Percentiles rank a stretch among this genome's conserved stretches.
Evolutionary conservation across 1,140 invertebrate species (phyloP).

Genomic region (Lucilia cuprina): DNA sequence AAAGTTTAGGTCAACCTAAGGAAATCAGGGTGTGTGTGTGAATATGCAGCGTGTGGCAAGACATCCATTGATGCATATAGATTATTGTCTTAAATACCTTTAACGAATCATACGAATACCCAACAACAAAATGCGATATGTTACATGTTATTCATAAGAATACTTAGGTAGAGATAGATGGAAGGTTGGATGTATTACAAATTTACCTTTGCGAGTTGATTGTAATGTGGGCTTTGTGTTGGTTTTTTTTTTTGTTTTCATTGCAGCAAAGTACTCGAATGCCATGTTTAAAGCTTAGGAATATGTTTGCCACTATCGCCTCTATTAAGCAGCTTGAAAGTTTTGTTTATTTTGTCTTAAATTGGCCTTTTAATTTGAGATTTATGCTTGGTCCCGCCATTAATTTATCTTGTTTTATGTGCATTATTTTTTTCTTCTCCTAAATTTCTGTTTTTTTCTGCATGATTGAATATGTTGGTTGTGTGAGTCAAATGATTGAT

Average conservation of each 20-base stretch:
- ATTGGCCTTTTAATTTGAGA: constrained; percentile 26
- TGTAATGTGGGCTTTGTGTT: background rate
- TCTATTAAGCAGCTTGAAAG: background rate
- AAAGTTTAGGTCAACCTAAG: background rate
- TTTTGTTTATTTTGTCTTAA: background rate
- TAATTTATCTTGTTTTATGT: constrained; percentile 25
- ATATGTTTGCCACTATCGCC: background rate
- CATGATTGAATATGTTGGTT: constrained; percentile 19
- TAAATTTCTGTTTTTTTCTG: constrained; percentile 21
- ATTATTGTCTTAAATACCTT: background rate
- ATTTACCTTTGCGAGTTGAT: background rate
- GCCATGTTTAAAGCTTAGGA: background rate
- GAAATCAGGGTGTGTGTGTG: background rate
- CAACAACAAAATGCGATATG: background rate
- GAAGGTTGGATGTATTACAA: background rate
- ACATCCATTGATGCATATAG: background rate
- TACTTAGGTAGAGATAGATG: background rate
- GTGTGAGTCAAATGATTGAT: constrained; percentile 8
- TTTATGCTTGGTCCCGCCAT: constrained; percentile 16
- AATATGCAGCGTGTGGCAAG: background rate
- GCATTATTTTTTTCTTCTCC: background rate
- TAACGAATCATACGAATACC: too few relatives aligned
- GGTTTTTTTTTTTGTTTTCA: background rate
- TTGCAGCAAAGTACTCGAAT: background rate
- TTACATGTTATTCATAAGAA: background rate